These are phyloP conservation scores for Tachycineta bicolor DNA, from an alignment of 2,113 vertebrate genomes.

Conservation along the genomic window DNA sequence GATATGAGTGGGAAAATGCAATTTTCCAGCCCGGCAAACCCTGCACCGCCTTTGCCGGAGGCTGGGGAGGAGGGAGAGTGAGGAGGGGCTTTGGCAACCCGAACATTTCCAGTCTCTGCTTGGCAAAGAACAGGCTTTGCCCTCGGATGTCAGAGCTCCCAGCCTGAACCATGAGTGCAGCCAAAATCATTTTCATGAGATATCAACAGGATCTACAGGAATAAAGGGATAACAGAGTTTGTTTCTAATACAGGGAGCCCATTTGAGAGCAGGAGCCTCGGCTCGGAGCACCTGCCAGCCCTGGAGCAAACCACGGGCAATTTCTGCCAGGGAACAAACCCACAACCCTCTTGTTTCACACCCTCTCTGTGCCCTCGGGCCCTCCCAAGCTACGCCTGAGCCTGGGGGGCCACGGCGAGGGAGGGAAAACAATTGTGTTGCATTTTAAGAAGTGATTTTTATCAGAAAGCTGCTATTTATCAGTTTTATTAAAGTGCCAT, in stretches of 20 bases:
- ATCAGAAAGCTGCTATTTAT: conserved; percentile 41
- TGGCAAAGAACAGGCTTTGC: neutral
- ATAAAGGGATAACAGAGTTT: neutral
- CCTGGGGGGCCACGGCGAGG: neutral
- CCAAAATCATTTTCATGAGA: neutral
- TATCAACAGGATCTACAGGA: conserved; percentile 21
- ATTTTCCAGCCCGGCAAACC: neutral
- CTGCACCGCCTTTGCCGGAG: neutral
- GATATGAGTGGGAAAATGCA: neutral
- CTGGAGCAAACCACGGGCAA: conserved; percentile 19
- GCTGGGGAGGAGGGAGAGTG: neutral
- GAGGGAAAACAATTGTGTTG: neutral
- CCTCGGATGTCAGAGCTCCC: neutral
- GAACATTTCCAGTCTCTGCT: neutral
- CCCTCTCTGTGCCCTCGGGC: neutral
- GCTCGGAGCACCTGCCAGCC: conserved; percentile 22
- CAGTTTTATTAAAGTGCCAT: conserved; percentile 18
- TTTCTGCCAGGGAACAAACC: neutral
- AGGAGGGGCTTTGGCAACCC: neutral
- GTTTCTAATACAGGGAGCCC: neutral
- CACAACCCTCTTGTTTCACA: neutral
- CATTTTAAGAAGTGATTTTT: conserved; percentile 6
- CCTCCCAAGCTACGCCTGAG: neutral
- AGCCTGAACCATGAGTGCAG: neutral
- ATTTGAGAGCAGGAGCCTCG: neutral